Evolutionary conservation across 2,113 vertebrate species (phyloP).

Genomic region (Phodopus roborovskii): DNA sequence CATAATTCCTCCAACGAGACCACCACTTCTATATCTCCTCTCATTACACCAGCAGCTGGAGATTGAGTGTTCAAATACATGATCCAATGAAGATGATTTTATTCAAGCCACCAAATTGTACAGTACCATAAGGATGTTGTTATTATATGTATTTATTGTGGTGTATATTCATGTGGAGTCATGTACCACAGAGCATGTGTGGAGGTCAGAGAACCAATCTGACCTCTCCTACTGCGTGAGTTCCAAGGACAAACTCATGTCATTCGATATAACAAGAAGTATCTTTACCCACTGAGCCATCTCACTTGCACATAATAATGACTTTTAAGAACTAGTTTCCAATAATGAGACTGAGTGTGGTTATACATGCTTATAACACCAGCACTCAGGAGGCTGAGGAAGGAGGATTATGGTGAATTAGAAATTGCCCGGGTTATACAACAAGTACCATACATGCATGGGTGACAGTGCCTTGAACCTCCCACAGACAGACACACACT

Average conservation of each 20-base stretch:
- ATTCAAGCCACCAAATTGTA: not conserved
- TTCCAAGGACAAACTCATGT: not conserved
- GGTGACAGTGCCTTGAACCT: not conserved
- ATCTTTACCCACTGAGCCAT: not conserved
- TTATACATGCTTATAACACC: not conserved
- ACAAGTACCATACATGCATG: not conserved
- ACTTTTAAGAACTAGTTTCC: not conserved
- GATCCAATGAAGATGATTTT: not conserved
- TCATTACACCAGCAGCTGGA: too few species aligned
- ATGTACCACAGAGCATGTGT: not conserved
- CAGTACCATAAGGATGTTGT: not conserved
- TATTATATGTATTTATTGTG: not conserved
- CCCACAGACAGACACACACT: not conserved
- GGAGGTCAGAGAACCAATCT: not conserved
- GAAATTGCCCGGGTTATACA: not conserved
- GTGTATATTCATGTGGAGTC: not conserved
- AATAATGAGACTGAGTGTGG: not conserved
- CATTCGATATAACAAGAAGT: not conserved
- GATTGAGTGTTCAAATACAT: not conserved
- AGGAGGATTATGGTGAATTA: not conserved
- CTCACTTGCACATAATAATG: not conserved
- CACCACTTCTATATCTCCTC: not conserved
- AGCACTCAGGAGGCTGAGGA: not conserved
- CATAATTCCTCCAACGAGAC: not conserved
- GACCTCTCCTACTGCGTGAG: not conserved